Base-by-base conservation (phyloP, 2,888 invertebrate genomes). In the Hermaeophaga mercurialis region DNA sequence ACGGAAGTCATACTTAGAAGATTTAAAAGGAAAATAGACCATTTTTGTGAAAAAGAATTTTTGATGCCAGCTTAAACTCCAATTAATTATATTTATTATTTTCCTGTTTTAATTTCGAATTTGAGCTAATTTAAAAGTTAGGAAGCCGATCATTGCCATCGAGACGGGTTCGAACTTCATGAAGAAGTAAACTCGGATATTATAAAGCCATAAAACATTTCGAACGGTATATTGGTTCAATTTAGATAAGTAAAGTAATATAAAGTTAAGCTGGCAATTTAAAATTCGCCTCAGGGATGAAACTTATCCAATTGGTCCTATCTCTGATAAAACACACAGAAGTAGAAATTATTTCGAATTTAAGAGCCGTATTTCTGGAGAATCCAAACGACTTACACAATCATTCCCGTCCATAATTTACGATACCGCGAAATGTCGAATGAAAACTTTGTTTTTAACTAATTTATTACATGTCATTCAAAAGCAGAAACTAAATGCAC, bases 211-310 rank as follows among this genome's bases (percentile, higher is more conserved):
- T 74, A 74, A 75, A 75, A 73, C 74, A 73, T 74, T 72, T 64
- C 61, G 68, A 68, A 72, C 68, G 72, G 69, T 74, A 75, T 75
- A 75, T 74, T 72, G 73, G 74, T 72, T 74, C 75, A 74, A 77
- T 77, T 75, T 76, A 77, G 77, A 77, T 77, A 77, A 77, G 76
- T 77, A 74, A 75, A 76, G 75, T 75, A 75, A 76, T 75, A 74
- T 74, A 75, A 77, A 77, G 76, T 77, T 76, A 70, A 73, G 70
- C 72, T 66, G 74, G 73, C 72, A 77, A 77, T 77, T 77, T 77
- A 77, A 77, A 77, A 77, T 76, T 73, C 73, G 75, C 77, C 76
- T 72, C 71, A 69, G 74, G 75, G 73, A 66, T 68, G 71, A 71
- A 76, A 76, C 73, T 77, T 77, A 76, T 74, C 74, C 76, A 75